Percentiles rank a stretch among this genome's conserved stretches.
These are phyloP conservation scores for Xylocampa areola DNA, from an alignment of 2,888 invertebrate genomes.

Conservation along the genomic window DNA sequence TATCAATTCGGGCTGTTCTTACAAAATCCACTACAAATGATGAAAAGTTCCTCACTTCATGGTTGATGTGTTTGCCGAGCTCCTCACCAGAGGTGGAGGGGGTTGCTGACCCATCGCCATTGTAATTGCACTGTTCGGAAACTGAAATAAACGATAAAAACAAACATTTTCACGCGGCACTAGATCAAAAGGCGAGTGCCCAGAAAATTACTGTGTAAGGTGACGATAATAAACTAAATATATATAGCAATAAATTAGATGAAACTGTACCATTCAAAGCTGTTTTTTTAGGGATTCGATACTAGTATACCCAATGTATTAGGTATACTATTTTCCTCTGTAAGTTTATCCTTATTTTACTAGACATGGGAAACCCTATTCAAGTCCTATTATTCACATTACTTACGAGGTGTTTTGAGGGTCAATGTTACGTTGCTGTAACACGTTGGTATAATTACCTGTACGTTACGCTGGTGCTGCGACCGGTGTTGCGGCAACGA, in stretches of 20 bases:
- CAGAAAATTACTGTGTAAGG: conserved; percentile 14
- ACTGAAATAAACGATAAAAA: conserved; percentile 84
- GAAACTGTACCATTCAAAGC: conserved; percentile 9
- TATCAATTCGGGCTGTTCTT: conserved; percentile 53
- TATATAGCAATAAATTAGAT: conserved; percentile 20
- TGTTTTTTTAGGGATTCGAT: background rate
- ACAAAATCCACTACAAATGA: conserved; percentile 53
- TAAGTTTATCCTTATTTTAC: background rate
- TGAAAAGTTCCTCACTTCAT: conserved; percentile 86
- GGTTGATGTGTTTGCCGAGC: conserved; percentile 86
- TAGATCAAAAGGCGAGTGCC: conserved; percentile 35
- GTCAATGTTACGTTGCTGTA: conserved; percentile 14
- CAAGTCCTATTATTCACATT: background rate
- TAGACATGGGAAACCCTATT: background rate
- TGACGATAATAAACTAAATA: conserved; percentile 52
- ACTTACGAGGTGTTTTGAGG: background rate
- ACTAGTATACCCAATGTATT: background rate
- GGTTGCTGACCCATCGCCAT: conserved; percentile 89
- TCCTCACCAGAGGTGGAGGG: conserved; percentile 89
- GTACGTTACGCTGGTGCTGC: conserved; percentile 81
- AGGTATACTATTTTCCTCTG: background rate
- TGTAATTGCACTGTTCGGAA: conserved; percentile 87
- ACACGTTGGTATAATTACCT: conserved; percentile 68
- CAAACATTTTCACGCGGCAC: conserved; percentile 68
- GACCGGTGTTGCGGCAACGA: conserved; percentile 81